phyloP scores from a whole-genome alignment of 2,888 invertebrate species.

The Candidula unifasciata region DNA sequence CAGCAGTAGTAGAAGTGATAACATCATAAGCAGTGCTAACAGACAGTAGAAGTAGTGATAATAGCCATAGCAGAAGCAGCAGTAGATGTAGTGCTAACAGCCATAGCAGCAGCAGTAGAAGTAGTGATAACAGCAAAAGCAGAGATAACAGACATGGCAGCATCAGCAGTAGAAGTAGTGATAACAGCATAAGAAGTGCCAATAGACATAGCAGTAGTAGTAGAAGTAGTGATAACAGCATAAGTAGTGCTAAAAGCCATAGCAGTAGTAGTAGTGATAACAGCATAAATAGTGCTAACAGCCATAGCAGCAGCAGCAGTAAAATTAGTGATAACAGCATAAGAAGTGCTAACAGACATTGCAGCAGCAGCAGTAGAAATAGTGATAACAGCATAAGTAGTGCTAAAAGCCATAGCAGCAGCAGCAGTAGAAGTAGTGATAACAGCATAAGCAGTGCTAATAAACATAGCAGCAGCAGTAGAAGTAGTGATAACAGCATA shows the following conservation, averaged over 20 bases:
- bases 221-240: background rate
- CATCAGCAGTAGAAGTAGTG: too few species aligned
- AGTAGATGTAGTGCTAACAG: too few species aligned
- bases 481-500: too few species aligned
- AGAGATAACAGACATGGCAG: too few species aligned
- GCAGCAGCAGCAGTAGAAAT: background rate
- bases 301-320: slow-evolving; percentile 9
- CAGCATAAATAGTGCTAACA: background rate
- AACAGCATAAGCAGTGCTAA: background rate
- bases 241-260: background rate
- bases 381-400: background rate
- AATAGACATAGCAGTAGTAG: background rate
- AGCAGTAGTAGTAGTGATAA: slow-evolving; percentile 22
- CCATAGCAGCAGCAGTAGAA: too few species aligned
- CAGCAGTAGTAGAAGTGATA: too few species aligned
- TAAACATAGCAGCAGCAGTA: too few species aligned
- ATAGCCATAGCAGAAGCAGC: too few species aligned
- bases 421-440: background rate
- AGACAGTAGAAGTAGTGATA: too few species aligned
- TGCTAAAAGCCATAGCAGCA: background rate
- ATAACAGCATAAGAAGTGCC: too few species aligned
- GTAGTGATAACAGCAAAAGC: too few species aligned
- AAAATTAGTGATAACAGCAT: background rate
- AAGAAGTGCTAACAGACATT: background rate
- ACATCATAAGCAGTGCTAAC: too few species aligned